A percentile compares a stretch with the other conserved stretches of the same genome.
Conservation (phyloP, 1,140 invertebrate genomes). For the Brachionus rubens region DNA sequence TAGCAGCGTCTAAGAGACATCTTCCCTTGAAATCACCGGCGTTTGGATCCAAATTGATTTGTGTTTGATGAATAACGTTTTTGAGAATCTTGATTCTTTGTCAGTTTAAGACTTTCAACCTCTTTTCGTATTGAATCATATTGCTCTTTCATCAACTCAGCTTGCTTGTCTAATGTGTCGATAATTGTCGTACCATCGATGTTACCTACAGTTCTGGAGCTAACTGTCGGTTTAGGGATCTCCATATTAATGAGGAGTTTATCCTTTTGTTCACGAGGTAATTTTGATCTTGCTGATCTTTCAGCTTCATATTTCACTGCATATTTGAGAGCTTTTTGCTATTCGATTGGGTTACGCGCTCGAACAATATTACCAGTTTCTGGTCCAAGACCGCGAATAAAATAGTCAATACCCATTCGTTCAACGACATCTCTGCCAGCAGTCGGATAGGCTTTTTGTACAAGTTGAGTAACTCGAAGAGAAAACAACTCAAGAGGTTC, state of each 20-base stretch:
- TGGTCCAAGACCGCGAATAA: background rate
- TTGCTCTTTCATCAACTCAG: background rate
- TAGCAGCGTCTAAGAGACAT: background rate
- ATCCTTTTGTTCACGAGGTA: background rate
- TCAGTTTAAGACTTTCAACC: background rate
- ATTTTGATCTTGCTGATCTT: background rate
- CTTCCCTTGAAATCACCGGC: background rate
- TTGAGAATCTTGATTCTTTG: too few species aligned
- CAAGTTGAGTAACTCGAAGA: background rate
- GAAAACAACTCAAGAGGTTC: background rate
- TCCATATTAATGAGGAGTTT: background rate
- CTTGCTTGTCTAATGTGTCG: background rate
- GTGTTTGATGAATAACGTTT: too few species aligned
- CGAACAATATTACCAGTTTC: background rate
- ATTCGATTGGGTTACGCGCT: background rate
- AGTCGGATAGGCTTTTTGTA: background rate
- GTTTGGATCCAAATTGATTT: too few species aligned
- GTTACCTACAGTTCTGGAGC: background rate
- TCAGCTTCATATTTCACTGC: background rate
- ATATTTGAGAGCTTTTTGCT: background rate
- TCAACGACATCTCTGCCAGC: background rate
- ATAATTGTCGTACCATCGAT: background rate
- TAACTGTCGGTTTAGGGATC: background rate
- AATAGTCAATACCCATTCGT: background rate
- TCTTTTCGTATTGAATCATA: constrained; percentile 32